Evolutionary conservation across 35 echinoderm and acorn worm genomes (phyloP).

Genomic region (Antedon bifida): DNA sequence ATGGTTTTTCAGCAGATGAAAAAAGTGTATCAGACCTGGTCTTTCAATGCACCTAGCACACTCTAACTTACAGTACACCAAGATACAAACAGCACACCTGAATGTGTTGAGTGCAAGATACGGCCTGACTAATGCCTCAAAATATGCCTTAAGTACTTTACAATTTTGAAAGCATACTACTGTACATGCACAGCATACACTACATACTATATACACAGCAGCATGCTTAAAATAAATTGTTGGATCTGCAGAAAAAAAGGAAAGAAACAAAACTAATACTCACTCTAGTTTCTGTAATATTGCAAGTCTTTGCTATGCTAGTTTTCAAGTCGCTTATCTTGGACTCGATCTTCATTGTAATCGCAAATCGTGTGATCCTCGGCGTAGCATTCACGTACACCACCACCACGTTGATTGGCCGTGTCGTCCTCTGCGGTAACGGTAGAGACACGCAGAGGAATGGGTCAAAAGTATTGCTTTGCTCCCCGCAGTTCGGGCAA

Average conservation of each 20-base stretch:
- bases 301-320: conserved; percentile 52
- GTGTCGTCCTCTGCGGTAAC: conserved; percentile 68
- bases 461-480: conserved; percentile 98
- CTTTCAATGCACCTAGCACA: no score
- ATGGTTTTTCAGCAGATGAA: no score
- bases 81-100: no score
- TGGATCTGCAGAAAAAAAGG: neutral
- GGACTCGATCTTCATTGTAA: conserved; percentile 34
- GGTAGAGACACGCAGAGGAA: conserved; percentile 88
- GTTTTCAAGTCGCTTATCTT: conserved; percentile 57
- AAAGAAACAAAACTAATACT: conserved; percentile 19
- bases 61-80: no score
- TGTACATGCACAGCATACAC: no score
- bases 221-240: neutral
- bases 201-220: neutral
- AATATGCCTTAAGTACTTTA: no score
- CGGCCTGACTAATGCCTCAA: no score
- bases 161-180: no score
- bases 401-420: conserved; percentile 64
- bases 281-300: conserved; percentile 83
- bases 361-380: conserved; percentile 46
- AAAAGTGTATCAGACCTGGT: no score
- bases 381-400: conserved; percentile 74
- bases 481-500: conserved; percentile 69
- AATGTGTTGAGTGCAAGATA: no score